Conservation (phyloP, 2,113 vertebrate species). For the Chascanopsetta lugubris region DNA sequence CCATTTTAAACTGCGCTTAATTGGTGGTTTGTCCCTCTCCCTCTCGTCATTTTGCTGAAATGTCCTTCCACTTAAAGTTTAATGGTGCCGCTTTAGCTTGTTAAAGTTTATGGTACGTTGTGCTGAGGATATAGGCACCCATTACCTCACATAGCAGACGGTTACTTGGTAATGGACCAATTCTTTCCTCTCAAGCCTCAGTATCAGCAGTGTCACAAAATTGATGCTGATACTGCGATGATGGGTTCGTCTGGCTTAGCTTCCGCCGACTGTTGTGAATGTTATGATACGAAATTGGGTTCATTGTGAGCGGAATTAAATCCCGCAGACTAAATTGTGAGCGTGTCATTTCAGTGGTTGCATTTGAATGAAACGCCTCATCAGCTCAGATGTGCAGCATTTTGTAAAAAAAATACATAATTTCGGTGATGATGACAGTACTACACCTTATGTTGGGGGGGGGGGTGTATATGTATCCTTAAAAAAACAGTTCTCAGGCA, state of each 20-base stretch:
- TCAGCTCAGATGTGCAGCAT: constrained; percentile 5
- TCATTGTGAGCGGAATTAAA: constrained; percentile 16
- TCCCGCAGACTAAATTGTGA: constrained; percentile 1
- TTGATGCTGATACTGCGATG: constrained; percentile 6
- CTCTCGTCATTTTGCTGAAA: constrained; percentile 12
- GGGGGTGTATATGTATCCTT: constrained; percentile 17
- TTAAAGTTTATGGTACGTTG: not conserved
- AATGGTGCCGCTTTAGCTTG: not conserved
- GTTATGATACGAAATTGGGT: constrained; percentile 21
- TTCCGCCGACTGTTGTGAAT: too few species aligned
- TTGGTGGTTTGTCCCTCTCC: not conserved
- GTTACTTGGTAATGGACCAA: not conserved
- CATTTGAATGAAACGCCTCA: constrained; percentile 18
- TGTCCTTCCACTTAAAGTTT: not conserved
- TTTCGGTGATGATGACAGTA: not conserved
- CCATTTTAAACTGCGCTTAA: constrained; percentile 21
- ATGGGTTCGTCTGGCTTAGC: too few species aligned
- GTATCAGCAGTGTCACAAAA: too few species aligned
- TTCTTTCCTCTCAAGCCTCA: not conserved
- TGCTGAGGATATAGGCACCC: not conserved
- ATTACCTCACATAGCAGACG: not conserved
- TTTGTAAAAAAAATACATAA: constrained; percentile 10
- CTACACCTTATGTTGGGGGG: constrained; percentile 9
- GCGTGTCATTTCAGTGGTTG: not conserved
- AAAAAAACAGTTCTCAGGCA: constrained; percentile 46